These are phyloP conservation scores for Parthenolecanium corni DNA, from an alignment of 2,888 invertebrate genomes.

Conservation along the genomic window DNA sequence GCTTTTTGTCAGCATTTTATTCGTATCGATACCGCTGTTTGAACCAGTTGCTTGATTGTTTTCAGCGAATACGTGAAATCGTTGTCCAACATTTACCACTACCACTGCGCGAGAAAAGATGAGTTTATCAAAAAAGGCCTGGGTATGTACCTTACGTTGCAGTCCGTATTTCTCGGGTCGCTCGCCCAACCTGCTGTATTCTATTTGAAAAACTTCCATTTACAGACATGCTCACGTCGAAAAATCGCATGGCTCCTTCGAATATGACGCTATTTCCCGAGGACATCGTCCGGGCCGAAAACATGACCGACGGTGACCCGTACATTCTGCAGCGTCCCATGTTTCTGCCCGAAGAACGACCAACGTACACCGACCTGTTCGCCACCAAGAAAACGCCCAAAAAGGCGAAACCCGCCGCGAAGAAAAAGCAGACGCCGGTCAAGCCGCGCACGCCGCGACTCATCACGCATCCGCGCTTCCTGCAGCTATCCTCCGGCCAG, in stretches of 20 bases:
- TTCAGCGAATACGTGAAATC: slow-evolving; percentile 70
- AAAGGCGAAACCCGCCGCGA: slow-evolving; percentile 35
- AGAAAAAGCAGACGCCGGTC: slow-evolving; percentile 31
- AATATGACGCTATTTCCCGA: slow-evolving; percentile 68
- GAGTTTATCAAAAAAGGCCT: slow-evolving; percentile 73
- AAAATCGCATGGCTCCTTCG: slow-evolving; percentile 44
- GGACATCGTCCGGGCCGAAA: slow-evolving; percentile 63
- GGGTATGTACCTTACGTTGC: slow-evolving; percentile 47
- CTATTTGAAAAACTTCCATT: background rate
- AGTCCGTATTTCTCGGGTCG: too few relatives aligned
- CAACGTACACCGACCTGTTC: slow-evolving; percentile 45
- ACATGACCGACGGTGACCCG: slow-evolving; percentile 56
- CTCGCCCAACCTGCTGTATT: too few relatives aligned
- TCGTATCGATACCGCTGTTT: too few relatives aligned
- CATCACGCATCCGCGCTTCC: slow-evolving; percentile 28
- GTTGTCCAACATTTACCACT: slow-evolving; percentile 57
- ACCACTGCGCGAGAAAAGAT: slow-evolving; percentile 62
- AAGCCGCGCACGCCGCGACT: slow-evolving; percentile 31
- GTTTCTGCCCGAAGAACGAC: slow-evolving; percentile 44
- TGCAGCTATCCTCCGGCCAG: background rate
- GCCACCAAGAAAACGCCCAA: slow-evolving; percentile 40
- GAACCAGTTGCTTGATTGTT: too few relatives aligned
- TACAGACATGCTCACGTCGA: slow-evolving; percentile 37
- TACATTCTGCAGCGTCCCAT: slow-evolving; percentile 50
- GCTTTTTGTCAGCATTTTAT: too few relatives aligned